Base-by-base conservation (phyloP, 2,888 invertebrate genomes). In the Schizaphis graminum region DNA sequence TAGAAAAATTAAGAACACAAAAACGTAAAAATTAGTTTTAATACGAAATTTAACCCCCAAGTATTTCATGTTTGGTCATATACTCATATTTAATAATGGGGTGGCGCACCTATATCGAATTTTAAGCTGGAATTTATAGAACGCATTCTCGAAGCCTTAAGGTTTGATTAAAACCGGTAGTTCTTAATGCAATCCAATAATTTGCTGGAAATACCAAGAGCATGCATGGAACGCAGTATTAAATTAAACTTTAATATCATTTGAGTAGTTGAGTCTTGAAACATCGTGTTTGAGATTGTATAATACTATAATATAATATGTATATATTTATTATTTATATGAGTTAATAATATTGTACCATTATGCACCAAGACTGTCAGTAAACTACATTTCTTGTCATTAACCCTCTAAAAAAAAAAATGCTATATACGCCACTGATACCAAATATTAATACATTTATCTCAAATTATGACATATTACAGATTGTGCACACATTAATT, bases 1-100 rank as follows among this genome's bases (percentile, higher is more conserved):
- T 86, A 44, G 13, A 61, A 61, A 57, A 47, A 57, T 47, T n/a
- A n/a, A 44, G 10, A 57, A 91, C 24, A 57, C 26, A 35, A 35
- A 87, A 26, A 47, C 47, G 35, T 47, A 47, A 13, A 61, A 86
- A 61, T 41, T 35, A 86, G 86, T 86, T 86, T 49, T 61, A 92
- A 49, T 92, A 61, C 26, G 28, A 87, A 87, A 47, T 92, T 61
- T 87, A 47, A 10, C 44, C 49, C 47, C 77, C 41, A 67, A 77
- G n/a, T 93, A 77, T 77, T 89, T 93, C n/a, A 89, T 89, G 44
- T 93, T 89, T 93, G 47, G 44, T 89, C 44, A 84, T n/a, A n/a
- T n/a, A n/a, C n/a, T n/a, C n/a, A n/a, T 93, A 93, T 93, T 77
- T 88, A 93, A 89, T 93, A 89, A 89, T 89, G 26, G 89, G 88